These are phyloP conservation scores for Craseonycteris thonglongyai DNA, from an alignment of 2,113 vertebrate genomes.

Conservation along the genomic window DNA sequence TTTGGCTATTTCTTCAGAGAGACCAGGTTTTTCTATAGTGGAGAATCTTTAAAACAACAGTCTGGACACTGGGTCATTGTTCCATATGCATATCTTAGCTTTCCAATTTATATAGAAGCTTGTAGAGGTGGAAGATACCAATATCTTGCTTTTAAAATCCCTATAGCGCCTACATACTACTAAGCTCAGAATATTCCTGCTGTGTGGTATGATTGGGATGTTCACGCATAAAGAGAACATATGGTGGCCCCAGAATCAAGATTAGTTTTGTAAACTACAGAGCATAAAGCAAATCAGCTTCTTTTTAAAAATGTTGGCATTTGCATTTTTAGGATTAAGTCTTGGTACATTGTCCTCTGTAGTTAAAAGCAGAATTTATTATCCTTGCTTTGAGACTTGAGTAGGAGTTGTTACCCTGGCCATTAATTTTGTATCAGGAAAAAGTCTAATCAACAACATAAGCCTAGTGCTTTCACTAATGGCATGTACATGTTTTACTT, in stretches of 20 bases:
- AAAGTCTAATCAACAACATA: neutral
- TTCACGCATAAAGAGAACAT: neutral
- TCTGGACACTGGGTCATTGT: neutral
- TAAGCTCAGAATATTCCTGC: neutral
- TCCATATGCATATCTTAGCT: neutral
- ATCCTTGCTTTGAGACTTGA: neutral
- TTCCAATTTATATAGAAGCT: neutral
- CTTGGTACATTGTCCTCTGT: neutral
- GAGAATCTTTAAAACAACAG: neutral
- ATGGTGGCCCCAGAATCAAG: neutral
- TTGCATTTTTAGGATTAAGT: neutral
- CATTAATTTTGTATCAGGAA: neutral
- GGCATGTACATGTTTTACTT: neutral
- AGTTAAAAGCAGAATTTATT: neutral
- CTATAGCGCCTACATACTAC: too few relatives aligned
- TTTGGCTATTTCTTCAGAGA: neutral
- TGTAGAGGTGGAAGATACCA: neutral
- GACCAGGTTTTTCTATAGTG: neutral
- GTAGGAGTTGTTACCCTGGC: neutral
- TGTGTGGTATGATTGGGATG: rapidly evolving
- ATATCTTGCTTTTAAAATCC: neutral
- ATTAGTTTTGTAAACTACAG: neutral
- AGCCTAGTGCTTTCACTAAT: neutral
- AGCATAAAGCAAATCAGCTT: neutral
- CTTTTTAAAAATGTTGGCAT: neutral